Conservation (phyloP, 2,797 vertebrate species). For the Bradypodion ventrale region DNA sequence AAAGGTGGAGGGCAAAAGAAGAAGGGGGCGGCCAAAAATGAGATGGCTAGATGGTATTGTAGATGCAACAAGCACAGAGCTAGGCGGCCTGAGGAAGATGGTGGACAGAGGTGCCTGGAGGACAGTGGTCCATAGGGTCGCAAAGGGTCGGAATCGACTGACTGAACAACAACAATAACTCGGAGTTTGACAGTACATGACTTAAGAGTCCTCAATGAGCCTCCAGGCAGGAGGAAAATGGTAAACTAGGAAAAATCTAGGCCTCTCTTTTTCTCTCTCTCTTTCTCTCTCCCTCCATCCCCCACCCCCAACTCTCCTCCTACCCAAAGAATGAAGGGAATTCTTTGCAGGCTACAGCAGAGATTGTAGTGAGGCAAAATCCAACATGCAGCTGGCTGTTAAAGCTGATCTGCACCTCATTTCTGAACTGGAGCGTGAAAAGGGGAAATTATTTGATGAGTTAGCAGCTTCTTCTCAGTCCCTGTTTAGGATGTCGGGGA, state of each 20-base stretch:
- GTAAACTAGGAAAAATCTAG: background rate
- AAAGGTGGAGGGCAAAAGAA: no score
- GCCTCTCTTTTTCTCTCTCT: slow-evolving; percentile 25
- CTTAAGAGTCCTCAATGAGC: background rate
- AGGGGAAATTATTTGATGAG: background rate
- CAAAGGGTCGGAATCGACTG: no score
- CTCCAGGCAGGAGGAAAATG: background rate
- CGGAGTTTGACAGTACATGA: accelerated
- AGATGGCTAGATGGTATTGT: no score
- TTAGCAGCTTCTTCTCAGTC: background rate
- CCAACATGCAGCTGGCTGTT: slow-evolving; percentile 26
- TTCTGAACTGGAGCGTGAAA: background rate
- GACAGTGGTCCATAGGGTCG: no score
- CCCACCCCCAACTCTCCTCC: background rate
- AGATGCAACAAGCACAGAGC: no score
- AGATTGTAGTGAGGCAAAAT: slow-evolving; percentile 16
- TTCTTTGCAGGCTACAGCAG: slow-evolving; percentile 26
- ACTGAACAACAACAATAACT: no score
- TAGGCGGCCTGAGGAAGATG: no score
- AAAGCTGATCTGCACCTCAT: slow-evolving; percentile 1
- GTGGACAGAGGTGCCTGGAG: no score
- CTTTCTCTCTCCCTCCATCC: background rate
- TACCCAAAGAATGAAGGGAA: slow-evolving; percentile 58
- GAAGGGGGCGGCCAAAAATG: no score
- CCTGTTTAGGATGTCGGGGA: background rate